Conservation (phyloP, 2,888 invertebrate genomes). For the Morpho achilles region DNA sequence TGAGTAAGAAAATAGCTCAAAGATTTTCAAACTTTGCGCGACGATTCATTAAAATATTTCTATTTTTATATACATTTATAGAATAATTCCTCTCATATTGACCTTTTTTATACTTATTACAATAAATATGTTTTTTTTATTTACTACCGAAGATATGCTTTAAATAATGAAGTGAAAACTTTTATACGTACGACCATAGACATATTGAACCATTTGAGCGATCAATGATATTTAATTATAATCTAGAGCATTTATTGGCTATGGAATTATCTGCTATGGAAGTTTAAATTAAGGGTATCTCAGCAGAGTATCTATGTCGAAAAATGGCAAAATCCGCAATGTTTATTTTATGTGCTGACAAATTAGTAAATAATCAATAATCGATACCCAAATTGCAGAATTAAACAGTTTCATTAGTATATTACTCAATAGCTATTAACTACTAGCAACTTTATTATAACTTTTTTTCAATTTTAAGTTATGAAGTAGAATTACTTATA, state of each 20-base stretch:
- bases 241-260: too few species aligned
- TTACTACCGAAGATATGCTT: conserved; percentile 68
- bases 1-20: conserved; percentile 33
- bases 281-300: too few species aligned
- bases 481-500: too few species aligned
- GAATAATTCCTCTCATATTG: conserved; percentile 77
- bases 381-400: not conserved
- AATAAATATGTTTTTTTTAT: conserved; percentile 47
- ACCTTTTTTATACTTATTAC: conserved; percentile 69
- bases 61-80: conserved; percentile 70
- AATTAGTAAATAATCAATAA: too few species aligned
- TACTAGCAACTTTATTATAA: too few species aligned
- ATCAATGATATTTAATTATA: not conserved
- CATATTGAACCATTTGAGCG: conserved; percentile 20
- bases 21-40: conserved; percentile 40
- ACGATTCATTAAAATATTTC: conserved; percentile 48
- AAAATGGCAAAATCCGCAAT: too few species aligned
- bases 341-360: too few species aligned
- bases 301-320: too few species aligned
- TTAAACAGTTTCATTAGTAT: too few species aligned
- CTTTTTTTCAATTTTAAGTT: too few species aligned
- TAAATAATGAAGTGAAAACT: conserved; percentile 31
- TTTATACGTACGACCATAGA: conserved; percentile 5
- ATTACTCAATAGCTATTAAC: too few species aligned
- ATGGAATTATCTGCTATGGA: too few species aligned